A percentile compares a stretch with the other conserved stretches of the same genome.
Conservation (phyloP, 2,113 vertebrate species). For the Dicentrarchus labrax region DNA sequence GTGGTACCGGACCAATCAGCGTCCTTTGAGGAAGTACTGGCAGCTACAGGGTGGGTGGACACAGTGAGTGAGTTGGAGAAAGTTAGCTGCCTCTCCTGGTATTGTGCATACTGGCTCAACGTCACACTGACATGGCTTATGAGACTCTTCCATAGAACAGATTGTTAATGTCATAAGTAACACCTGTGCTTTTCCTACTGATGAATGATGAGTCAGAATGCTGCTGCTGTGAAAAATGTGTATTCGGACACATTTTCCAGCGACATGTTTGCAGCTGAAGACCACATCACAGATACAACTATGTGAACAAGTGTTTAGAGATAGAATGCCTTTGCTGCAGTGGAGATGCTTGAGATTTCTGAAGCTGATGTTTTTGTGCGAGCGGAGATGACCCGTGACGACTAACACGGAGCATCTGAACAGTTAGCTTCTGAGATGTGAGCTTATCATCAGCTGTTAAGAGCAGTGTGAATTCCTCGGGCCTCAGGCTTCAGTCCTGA, state of each 20-base stretch:
- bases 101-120: neutral
- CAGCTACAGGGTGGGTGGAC: no score
- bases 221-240: neutral
- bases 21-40: no score
- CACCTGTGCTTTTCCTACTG: neutral
- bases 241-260: neutral
- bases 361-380: slow-evolving; percentile 45
- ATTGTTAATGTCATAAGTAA: neutral
- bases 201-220: no score
- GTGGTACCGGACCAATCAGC: no score
- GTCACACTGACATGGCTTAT: neutral
- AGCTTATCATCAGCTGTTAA: slow-evolving; percentile 79
- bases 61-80: no score
- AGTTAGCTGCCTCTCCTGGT: no score
- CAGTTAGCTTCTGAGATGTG: slow-evolving; percentile 56
- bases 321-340: neutral
- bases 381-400: slow-evolving; percentile 49
- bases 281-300: no score
- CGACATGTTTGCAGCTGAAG: neutral
- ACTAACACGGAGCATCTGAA: slow-evolving; percentile 24
- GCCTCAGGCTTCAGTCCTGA: slow-evolving; percentile 41
- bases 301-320: neutral
- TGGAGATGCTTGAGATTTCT: slow-evolving; percentile 40
- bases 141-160: neutral
- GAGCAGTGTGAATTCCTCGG: slow-evolving; percentile 67